These are phyloP conservation scores for Nibea coibor DNA, from an alignment of 2,113 vertebrate genomes.

Conservation along the genomic window DNA sequence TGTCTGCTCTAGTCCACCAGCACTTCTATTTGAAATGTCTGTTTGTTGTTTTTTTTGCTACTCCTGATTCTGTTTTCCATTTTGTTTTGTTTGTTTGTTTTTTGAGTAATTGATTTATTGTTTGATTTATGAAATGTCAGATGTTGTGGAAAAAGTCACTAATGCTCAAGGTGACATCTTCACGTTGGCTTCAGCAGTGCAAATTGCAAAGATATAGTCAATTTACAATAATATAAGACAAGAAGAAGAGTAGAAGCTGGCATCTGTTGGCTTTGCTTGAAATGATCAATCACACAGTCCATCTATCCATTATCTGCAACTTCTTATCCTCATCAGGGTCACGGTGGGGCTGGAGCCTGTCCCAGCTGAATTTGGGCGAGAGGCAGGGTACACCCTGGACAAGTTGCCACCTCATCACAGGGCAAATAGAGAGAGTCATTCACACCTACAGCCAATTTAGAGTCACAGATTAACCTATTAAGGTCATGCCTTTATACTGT, in stretches of 20 bases:
- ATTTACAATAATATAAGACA: not conserved
- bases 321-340: no score
- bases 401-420: no score
- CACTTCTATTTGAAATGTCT: not conserved
- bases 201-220: not conserved
- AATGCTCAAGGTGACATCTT: not conserved
- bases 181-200: not conserved
- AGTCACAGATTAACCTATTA: no score
- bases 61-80: not conserved
- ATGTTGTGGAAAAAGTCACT: not conserved
- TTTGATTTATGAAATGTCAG: not conserved
- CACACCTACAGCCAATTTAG: no score
- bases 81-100: not conserved
- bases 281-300: no score
- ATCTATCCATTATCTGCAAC: no score
- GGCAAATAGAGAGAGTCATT: no score
- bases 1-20: constrained; percentile 1
- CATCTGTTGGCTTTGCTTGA: not conserved
- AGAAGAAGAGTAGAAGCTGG: not conserved
- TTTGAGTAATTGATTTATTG: not conserved
- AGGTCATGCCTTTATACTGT: no score
- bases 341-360: no score
- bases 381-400: no score
- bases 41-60: not conserved
- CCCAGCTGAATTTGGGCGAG: no score